Conservation (phyloP, 1,140 invertebrate genomes). For the Drosophila littoralis region DNA sequence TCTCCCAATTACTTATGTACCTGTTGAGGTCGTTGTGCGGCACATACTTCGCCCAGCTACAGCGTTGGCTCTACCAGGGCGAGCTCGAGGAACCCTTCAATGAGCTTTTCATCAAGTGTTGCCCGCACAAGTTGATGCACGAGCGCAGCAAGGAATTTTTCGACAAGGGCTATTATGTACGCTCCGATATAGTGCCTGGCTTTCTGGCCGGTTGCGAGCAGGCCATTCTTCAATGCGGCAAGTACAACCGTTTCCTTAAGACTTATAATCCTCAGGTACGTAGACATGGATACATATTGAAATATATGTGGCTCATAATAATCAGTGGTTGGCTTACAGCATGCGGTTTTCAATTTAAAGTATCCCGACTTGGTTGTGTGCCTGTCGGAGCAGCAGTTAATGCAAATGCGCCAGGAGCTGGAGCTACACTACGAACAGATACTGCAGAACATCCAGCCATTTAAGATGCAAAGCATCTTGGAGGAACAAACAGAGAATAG, state of each 20-base stretch:
- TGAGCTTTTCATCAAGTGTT: conserved; percentile 70
- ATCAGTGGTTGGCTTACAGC: conserved; percentile 44
- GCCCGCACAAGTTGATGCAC: conserved; percentile 12
- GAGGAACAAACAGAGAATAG: conserved; percentile 46
- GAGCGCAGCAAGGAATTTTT: conserved; percentile 76
- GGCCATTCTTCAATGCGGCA: conserved; percentile 75
- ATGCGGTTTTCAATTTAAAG: conserved; percentile 60
- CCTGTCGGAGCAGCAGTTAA: conserved; percentile 60
- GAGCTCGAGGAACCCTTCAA: conserved; percentile 67
- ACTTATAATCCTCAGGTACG: conserved; percentile 69
- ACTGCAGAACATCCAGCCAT: conserved; percentile 34
- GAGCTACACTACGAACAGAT: conserved; percentile 35
- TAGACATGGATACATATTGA: neutral
- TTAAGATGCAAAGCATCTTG: conserved; percentile 49
- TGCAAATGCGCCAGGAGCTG: conserved; percentile 40
- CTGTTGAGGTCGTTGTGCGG: conserved; percentile 66
- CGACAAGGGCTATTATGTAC: conserved; percentile 70
- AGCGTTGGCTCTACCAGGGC: conserved; percentile 75
- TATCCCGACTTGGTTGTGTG: conserved; percentile 66
- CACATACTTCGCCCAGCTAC: conserved; percentile 70
- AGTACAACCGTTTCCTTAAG: conserved; percentile 76
- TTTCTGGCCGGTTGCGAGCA: conserved; percentile 73
- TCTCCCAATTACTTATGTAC: conserved; percentile 62
- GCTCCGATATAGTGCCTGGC: conserved; percentile 56
- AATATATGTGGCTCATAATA: neutral